Evolutionary conservation across 2,113 vertebrate species (phyloP).

Genomic region (Eulemur rufifrons): DNA sequence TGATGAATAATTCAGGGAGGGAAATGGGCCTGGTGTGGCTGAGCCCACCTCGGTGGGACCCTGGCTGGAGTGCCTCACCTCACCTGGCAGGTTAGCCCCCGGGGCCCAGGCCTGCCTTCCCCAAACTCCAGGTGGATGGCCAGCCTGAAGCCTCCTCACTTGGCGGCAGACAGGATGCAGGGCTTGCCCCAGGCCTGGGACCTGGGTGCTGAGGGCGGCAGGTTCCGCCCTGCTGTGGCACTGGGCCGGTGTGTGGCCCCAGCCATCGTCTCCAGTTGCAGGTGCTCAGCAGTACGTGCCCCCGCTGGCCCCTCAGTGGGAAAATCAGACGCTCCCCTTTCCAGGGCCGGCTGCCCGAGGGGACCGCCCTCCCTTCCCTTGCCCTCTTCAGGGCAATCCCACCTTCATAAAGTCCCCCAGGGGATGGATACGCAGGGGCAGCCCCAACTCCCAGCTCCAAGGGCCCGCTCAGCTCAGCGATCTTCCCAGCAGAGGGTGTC

Average conservation of each 20-base stretch:
- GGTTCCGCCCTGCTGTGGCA: fast-evolving
- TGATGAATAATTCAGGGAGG: constrained; percentile 93
- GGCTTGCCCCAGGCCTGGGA: background rate
- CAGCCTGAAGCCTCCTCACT: background rate
- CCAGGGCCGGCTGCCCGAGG: no score
- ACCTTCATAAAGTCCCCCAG: background rate
- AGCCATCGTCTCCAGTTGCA: background rate
- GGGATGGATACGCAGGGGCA: no score
- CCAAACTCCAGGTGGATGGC: fast-evolving
- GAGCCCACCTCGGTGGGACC: background rate
- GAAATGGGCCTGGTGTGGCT: constrained; percentile 75
- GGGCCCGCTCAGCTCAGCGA: no score
- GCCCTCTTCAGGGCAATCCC: fast-evolving
- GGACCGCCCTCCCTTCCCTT: fast-evolving
- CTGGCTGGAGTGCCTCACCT: no score
- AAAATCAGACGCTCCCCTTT: no score
- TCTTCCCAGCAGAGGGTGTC: background rate
- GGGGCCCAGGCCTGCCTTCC: background rate
- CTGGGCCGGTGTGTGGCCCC: no score
- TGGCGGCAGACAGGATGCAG: fast-evolving
- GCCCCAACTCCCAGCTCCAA: background rate
- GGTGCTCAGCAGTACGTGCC: no score
- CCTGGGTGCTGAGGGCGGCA: background rate
- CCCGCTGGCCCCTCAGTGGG: background rate
- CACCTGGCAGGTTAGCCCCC: background rate